Conservation (phyloP, 2,888 invertebrate species). For the Ormyrus thymus region DNA sequence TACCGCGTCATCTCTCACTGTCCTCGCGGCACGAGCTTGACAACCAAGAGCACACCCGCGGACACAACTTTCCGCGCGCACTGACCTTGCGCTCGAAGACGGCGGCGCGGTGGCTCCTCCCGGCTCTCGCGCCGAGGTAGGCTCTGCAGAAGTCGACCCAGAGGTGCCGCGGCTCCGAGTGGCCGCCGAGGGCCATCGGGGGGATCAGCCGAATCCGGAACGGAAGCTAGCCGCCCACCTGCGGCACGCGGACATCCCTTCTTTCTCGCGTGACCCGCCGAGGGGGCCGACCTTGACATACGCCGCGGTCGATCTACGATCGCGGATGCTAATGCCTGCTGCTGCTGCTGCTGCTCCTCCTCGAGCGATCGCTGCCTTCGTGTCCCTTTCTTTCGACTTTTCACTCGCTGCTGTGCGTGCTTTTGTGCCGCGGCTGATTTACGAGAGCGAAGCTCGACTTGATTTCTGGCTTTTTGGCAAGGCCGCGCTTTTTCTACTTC, state of each 20-base stretch:
- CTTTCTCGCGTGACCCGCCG: constrained; percentile 1
- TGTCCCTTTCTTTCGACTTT: too few species aligned
- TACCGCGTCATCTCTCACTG: too few species aligned
- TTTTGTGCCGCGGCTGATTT: too few species aligned
- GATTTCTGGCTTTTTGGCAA: too few species aligned
- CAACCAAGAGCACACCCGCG: neutral
- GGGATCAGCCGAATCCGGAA: constrained; percentile 2
- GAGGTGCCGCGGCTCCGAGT: constrained; percentile 2
- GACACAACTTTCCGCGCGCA: neutral
- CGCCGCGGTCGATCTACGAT: constrained; percentile 3
- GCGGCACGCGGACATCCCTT: neutral
- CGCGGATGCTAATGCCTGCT: constrained; percentile 23
- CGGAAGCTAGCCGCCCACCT: constrained; percentile 35
- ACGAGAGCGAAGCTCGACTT: too few species aligned
- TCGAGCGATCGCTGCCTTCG: too few species aligned
- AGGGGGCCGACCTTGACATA: constrained; percentile 21
- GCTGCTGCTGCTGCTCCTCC: too few species aligned
- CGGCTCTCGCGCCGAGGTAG: neutral
- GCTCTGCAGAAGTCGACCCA: constrained; percentile 34
- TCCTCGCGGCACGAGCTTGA: too few species aligned
- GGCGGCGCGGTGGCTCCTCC: neutral
- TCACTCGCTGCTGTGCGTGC: too few species aligned
- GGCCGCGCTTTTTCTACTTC: too few species aligned
- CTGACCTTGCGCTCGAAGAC: constrained; percentile 9
- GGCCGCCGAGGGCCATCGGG: neutral